A percentile compares a stretch with the other conserved stretches of the same genome.
phyloP scores from a whole-genome alignment of 2,797 vertebrate genomes.

The Ataeniobius toweri region DNA sequence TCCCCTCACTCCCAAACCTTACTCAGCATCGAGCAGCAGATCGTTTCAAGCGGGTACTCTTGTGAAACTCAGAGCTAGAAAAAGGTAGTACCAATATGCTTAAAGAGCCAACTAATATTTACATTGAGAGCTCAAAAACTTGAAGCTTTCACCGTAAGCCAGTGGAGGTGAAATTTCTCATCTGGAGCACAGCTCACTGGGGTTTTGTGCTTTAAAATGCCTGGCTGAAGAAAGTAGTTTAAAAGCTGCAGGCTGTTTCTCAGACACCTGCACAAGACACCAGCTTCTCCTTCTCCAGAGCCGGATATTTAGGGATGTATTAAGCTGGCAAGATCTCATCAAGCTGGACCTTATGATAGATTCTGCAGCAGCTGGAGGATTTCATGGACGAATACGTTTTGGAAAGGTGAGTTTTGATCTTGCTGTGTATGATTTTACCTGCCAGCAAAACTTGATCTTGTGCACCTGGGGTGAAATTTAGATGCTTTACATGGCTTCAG shows the following conservation, averaged over 20 bases:
- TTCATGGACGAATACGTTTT: conserved; percentile 38
- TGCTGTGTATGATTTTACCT: conserved; percentile 47
- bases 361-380: conserved; percentile 38
- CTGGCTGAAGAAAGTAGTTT: conserved; percentile 30
- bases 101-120: conserved; percentile 35
- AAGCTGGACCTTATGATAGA: conserved; percentile 29
- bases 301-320: conserved; percentile 18
- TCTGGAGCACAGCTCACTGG: conserved; percentile 70
- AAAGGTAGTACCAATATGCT: conserved; percentile 8
- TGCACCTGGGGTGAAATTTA: conserved; percentile 53
- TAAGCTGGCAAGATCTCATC: conserved; percentile 28
- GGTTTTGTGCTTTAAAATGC: conserved; percentile 72
- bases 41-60: conserved; percentile 37
- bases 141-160: conserved; percentile 28
- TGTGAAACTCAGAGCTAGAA: conserved; percentile 38
- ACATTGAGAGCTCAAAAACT: conserved; percentile 38
- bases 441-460: conserved; percentile 29
- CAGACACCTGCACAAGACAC: conserved; percentile 70
- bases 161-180: conserved; percentile 57
- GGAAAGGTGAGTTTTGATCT: conserved; percentile 9
- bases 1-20: conserved; percentile 24
- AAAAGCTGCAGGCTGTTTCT: conserved; percentile 48
- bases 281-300: conserved; percentile 31
- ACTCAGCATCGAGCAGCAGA: conserved; percentile 21
- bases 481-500: conserved; percentile 15